A percentile compares a stretch with the other conserved stretches of the same genome.
These are phyloP conservation scores for Tetragonula clypearis DNA, from an alignment of 1,140 invertebrate genomes.

Conservation along the genomic window DNA sequence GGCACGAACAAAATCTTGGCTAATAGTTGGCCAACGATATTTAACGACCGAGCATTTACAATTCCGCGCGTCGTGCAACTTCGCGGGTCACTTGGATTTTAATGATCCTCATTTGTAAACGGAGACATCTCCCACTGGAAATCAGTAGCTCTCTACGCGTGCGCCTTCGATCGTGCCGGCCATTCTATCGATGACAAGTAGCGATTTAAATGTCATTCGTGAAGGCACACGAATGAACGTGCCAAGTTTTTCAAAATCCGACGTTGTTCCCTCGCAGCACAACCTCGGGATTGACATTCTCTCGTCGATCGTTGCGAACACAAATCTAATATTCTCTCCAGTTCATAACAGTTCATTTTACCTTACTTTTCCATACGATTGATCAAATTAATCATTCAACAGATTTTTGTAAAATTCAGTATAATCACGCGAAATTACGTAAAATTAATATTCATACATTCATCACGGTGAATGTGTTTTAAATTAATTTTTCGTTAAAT, in stretches of 20 bases:
- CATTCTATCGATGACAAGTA: constrained; percentile 43
- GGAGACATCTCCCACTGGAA: constrained; percentile 30
- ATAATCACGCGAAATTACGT: not conserved
- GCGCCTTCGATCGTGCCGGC: constrained; percentile 42
- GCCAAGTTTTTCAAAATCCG: constrained; percentile 7
- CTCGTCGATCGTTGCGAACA: too few species aligned
- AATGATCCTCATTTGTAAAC: constrained; percentile 47
- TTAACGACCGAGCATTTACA: constrained; percentile 12
- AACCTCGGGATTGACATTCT: not conserved
- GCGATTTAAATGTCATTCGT: constrained; percentile 32
- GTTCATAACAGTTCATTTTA: not conserved
- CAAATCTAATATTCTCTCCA: not conserved
- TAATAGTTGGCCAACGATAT: not conserved
- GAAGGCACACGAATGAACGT: constrained; percentile 33
- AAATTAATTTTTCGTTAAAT: not conserved
- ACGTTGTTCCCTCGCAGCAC: not conserved
- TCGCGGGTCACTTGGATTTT: constrained; percentile 35
- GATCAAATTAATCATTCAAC: not conserved
- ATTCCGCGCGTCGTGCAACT: constrained; percentile 6
- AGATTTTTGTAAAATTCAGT: not conserved
- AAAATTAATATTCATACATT: too few species aligned
- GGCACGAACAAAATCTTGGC: constrained; percentile 3
- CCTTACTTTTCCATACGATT: not conserved
- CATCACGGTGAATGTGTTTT: too few species aligned
- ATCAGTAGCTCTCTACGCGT: constrained; percentile 37